Percentiles rank a stretch among this genome's conserved stretches.
phyloP scores from a whole-genome alignment of 2,888 invertebrate species.

The Sarcophaga rosellei region DNA sequence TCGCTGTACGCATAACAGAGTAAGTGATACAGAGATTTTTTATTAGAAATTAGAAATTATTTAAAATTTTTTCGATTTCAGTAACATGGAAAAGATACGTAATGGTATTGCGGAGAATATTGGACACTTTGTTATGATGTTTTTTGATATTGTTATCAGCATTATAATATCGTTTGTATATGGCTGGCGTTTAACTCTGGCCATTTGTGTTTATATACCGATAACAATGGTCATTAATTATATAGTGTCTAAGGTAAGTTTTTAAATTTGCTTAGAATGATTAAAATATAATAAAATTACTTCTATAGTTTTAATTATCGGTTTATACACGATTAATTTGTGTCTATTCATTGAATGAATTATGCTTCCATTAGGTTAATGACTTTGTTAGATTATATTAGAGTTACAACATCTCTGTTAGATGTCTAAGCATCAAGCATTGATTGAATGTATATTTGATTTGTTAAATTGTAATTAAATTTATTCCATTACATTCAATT shows the following conservation, averaged over 20 bases:
- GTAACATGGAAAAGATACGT: constrained; percentile 90
- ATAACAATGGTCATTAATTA: constrained; percentile 88
- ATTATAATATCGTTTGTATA: constrained; percentile 88
- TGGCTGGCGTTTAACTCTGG: constrained; percentile 93
- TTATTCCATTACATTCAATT: too few species aligned
- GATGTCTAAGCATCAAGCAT: too few species aligned
- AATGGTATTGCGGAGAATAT: constrained; percentile 94
- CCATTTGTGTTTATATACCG: constrained; percentile 90
- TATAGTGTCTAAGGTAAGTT: constrained; percentile 87
- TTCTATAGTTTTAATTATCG: background rate
- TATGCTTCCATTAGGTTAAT: too few species aligned
- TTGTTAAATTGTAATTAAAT: too few species aligned
- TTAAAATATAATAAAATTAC: background rate
- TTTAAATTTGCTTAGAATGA: background rate
- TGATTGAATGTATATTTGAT: too few species aligned
- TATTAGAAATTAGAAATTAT: too few species aligned
- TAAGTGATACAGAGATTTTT: constrained; percentile 81
- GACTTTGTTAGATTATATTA: too few species aligned
- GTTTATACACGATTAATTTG: too few species aligned
- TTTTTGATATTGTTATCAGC: constrained; percentile 82
- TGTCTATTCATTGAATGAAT: too few species aligned
- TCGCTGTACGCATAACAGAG: constrained; percentile 89
- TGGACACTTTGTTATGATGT: constrained; percentile 86
- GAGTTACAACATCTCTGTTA: too few species aligned
- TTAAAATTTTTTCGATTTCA: constrained; percentile 75